phyloP scores from a whole-genome alignment of 2,888 invertebrate genomes.

The Drosophila mimica region DNA sequence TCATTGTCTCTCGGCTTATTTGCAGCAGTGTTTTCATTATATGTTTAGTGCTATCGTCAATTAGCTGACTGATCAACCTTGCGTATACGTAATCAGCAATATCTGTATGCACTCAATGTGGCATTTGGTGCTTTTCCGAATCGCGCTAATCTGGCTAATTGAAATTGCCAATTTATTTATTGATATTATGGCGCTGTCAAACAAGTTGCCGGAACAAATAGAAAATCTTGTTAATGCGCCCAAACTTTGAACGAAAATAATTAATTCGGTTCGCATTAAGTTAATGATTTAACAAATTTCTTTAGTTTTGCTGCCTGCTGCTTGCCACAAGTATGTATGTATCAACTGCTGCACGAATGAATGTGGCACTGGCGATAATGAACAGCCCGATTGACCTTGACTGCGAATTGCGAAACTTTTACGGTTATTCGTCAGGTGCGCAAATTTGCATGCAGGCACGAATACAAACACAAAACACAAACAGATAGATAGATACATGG shows the following conservation, averaged over 20 bases:
- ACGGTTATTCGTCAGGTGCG: slow-evolving; percentile 39
- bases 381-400: slow-evolving; percentile 67
- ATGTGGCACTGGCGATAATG: slow-evolving; percentile 61
- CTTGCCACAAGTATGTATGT: neutral
- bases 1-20: slow-evolving; percentile 18
- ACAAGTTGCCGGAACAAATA: neutral
- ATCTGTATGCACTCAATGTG: neutral
- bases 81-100: slow-evolving; percentile 70
- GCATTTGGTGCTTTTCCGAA: slow-evolving; percentile 1
- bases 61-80: slow-evolving; percentile 46
- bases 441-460: slow-evolving; percentile 43
- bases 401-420: slow-evolving; percentile 47
- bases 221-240: slow-evolving; percentile 12
- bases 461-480: slow-evolving; percentile 7
- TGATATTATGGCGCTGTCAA: neutral
- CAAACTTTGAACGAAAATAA: slow-evolving; percentile 7
- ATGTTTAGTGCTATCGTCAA: slow-evolving; percentile 44
- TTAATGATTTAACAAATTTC: slow-evolving; percentile 5
- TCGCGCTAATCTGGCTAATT: slow-evolving; percentile 11
- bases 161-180: slow-evolving; percentile 5
- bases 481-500: neutral
- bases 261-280: slow-evolving; percentile 24
- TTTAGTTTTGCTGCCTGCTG: neutral
- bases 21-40: slow-evolving; percentile 6
- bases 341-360: slow-evolving; percentile 9